phyloP scores from a whole-genome alignment of 2,797 vertebrate species.

The Dallia pectoralis region DNA sequence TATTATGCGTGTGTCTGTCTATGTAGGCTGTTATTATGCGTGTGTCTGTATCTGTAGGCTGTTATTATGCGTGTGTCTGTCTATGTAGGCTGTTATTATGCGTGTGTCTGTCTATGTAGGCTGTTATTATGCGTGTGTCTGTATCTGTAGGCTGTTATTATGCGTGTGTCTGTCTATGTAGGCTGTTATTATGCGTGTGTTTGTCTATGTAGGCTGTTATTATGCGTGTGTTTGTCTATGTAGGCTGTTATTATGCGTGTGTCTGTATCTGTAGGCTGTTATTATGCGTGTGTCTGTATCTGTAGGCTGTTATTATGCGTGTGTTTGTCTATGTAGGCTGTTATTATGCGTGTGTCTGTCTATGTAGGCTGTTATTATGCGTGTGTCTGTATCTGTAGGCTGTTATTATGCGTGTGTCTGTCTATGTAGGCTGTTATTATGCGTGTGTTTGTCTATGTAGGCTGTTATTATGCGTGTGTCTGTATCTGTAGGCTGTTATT shows the following conservation, averaged over 20 bases:
- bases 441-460: neutral
- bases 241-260: neutral
- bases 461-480: too few species aligned
- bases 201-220: neutral
- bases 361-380: neutral
- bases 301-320: neutral
- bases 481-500: neutral
- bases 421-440: neutral
- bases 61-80: neutral
- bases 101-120: neutral
- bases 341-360: neutral
- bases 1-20: neutral
- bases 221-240: neutral
- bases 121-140: neutral
- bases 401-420: too few species aligned
- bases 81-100: too few species aligned
- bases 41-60: neutral
- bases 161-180: neutral
- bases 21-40: too few species aligned
- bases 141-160: too few species aligned
- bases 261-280: neutral
- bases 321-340: neutral
- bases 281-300: neutral
- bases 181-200: neutral
- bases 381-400: neutral